A percentile compares a stretch with the other conserved stretches of the same genome.
phyloP scores from a whole-genome alignment of 2,888 invertebrate genomes.

The Lampropteryx suffumata region DNA sequence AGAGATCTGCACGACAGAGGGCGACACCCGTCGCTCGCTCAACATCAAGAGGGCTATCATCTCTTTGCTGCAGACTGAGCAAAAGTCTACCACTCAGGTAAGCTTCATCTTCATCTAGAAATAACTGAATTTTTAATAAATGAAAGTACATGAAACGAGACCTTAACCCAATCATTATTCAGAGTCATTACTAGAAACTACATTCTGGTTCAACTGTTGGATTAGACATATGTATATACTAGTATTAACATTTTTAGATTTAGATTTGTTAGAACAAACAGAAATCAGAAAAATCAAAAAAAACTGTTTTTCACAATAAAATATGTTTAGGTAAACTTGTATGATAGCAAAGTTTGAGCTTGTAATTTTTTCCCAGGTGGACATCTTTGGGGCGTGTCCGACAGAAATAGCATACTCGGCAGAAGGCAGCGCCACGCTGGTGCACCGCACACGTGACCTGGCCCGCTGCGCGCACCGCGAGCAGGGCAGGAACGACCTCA shows the following conservation, averaged over 20 bases:
- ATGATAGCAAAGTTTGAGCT: background rate
- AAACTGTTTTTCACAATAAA: no score
- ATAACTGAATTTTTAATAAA: no score
- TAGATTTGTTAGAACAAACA: no score
- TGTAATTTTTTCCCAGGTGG: constrained; percentile 70
- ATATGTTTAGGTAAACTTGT: no score
- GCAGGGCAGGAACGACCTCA: constrained; percentile 83
- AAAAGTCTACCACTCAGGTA: constrained; percentile 73
- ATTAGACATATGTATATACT: no score
- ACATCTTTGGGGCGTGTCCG: constrained; percentile 93
- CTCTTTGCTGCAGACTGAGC: constrained; percentile 89
- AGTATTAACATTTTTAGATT: no score
- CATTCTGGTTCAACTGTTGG: no score
- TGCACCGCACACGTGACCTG: constrained; percentile 87
- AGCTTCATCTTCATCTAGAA: no score
- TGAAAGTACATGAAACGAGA: no score
- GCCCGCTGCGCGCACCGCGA: constrained; percentile 89
- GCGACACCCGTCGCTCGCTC: constrained; percentile 89
- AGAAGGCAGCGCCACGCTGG: constrained; percentile 79
- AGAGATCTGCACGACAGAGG: constrained; percentile 88
- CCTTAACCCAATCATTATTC: no score
- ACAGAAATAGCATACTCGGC: constrained; percentile 85
- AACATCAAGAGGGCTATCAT: constrained; percentile 96
- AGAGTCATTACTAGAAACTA: no score
- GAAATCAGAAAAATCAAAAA: no score